Evolutionary conservation across 1,140 invertebrate species (phyloP), one percentile per base, ranked within the genome.

Genomic region (Caenorhabditis elegans): DNA sequence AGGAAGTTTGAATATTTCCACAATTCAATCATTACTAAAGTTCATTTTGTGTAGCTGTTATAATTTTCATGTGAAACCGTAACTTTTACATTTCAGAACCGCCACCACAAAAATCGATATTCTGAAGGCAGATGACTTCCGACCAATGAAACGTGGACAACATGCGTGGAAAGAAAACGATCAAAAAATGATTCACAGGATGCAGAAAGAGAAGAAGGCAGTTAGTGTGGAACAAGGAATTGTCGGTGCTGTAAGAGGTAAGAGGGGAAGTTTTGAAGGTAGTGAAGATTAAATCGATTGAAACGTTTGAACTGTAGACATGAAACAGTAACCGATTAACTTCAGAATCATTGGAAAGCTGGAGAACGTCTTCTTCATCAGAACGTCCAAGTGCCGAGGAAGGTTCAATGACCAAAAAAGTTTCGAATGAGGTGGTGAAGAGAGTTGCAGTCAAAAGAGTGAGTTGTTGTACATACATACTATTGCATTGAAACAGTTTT

Each of bases 41-140:
- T n/a, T n/a, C n/a, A n/a, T n/a, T n/a, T n/a, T n/a, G n/a, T n/a
- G n/a, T n/a, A n/a, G n/a, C n/a, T n/a, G n/a, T n/a, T n/a, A n/a
- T n/a, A n/a, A n/a, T n/a, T n/a, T n/a, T n/a, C n/a, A 43, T 15
- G 39, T 43, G 39, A 43, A 43, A 43, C 5, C 39, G 6, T 8
- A 43, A 15, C 15, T 8, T 43, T 43, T 43, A 70, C 2, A 31
- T 15, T 60, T 60, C 26, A 70, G 60, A 70, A 70, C 43, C 43
- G 60, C 60, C n/a, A 39, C 34, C 11, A 70, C 60, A 11, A 70
- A 43, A 70, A 39, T 70, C n/a, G 60, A 70, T 70, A 70, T 70
- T 22, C 60, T 70, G 8, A 70, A 70, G 22, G 60, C 34, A 0
- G 13, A 39, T 43, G 60, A 70, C 22, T 70, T 70, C 2, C 60